phyloP scores from a whole-genome alignment of 2,797 vertebrate genomes.

The Fringilla coelebs region DNA sequence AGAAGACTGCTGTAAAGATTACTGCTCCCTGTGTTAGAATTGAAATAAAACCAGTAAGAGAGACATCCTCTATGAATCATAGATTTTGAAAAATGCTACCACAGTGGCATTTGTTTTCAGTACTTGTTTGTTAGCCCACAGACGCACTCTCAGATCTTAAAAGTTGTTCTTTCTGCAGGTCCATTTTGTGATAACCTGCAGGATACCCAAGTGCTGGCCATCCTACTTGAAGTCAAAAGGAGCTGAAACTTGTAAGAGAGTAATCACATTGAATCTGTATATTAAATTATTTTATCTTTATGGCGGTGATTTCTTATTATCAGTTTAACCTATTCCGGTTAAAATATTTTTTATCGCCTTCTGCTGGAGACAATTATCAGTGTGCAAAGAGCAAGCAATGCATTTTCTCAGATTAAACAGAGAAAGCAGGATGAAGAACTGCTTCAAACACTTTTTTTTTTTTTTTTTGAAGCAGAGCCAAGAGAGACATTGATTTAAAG shows the following conservation, averaged over 20 bases:
- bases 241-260: background rate
- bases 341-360: background rate
- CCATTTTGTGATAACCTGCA: background rate
- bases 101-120: background rate
- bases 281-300: background rate
- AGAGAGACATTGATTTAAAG: slow-evolving; percentile 30
- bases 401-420: background rate
- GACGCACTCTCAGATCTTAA: too few species aligned
- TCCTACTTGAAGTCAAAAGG: background rate
- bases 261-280: background rate
- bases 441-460: background rate
- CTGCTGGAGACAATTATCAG: background rate
- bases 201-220: background rate
- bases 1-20: background rate
- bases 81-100: background rate
- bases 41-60: background rate
- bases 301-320: background rate
- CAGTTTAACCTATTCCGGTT: background rate
- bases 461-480: background rate
- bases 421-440: background rate
- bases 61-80: background rate
- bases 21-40: background rate
- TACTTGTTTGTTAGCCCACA: background rate
- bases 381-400: background rate
- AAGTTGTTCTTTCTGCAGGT: background rate